Evolutionary conservation across 2,888 invertebrate species (phyloP), one percentile per base, ranked within the genome.

Genomic region (Kuschelorhynchus macadamiae): DNA sequence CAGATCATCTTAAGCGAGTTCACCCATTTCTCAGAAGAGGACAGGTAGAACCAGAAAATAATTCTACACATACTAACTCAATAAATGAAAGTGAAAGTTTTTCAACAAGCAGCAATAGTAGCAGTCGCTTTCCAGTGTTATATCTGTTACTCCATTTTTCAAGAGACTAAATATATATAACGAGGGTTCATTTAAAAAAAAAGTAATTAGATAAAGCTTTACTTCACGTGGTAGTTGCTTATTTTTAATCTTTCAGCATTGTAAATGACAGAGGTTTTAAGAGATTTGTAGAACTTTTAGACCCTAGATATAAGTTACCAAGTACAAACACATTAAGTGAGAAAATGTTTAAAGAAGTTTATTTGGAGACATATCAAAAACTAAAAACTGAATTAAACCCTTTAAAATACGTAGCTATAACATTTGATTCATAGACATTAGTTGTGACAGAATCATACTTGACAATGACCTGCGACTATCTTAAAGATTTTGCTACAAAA

Each of bases 191-290:
- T n/a, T 3, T 1, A 20, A 39, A 44, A 25, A 67, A 67, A 20
- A 61, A 52, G 32, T 5, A 64, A 50, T 9, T 57, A 41, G 21
- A 55, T 18, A 36, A 16, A 44, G 18, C 44, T 50, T 8, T 36
- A n/a, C n/a, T 32, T 33, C 17, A 62, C 39, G 68, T 67, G 70
- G 60, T 72, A 39, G 65, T 44, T 12, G 47, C 12, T n/a, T 67
- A 72, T 33, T 61, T 67, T 12, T 67, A 70, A 17, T 57, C 72
- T 20, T 71, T 67, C 36, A 64, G 49, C 9, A 63, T 67, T 12
- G 64, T 67, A 1, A 65, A 70, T 50, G 67, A 72, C 44, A 36
- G 14, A n/a, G 67, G 64, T 12, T 70, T 67, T 46, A 70, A 39
- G 30, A 67, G 42, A 14, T 25, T 25, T 25, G 33, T 61, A 20